Base-by-base conservation (phyloP, 2,113 vertebrate genomes). In the Tichodroma muraria region DNA sequence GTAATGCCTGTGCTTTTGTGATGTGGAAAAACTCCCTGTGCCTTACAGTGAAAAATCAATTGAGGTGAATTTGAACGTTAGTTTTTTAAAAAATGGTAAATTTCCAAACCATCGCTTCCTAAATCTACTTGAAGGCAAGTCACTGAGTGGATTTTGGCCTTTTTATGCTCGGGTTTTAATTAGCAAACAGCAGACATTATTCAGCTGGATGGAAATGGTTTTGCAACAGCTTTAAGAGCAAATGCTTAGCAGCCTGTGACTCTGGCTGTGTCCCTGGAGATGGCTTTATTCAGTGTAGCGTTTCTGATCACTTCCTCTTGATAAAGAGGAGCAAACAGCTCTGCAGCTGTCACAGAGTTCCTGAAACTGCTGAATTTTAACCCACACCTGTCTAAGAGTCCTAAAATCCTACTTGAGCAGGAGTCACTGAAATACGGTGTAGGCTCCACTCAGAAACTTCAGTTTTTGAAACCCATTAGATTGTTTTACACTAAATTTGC, bases 1-100 rank as follows among this genome's bases (percentile, higher is more conserved):
- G 98, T 98, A 85, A 66, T 76, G 80, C 54, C 73, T 17, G 3
- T 59, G 78, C 81, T 85, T 52, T 49, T 70, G 53, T 45, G 47
- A 21, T 38, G 25, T 28, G 85, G n/a, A 24, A 77, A 84, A 88
- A 44, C 56, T 50, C 49, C 49, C n/a, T 6, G 63, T 80, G 72
- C 88, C 76, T 94, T 7, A 18, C 56, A 86, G 52, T 52, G 57
- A 80, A n/a, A 83, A 68, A 56, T 64, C 88, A 44, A 4, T 40
- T 5, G n/a, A 69, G 56, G 76, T 49, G 61, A 70, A 68, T 86
- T 47, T 54, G 31, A 82, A 27, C 1, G 1, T 69, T 61, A 28
- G 40, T 8, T 80, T 80, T 71, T 45, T 4, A 0, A 8, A 50
- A 89, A 73, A 75, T 3, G 16, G 80, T 35, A 49, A 21, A 31